Evolutionary conservation across 92 coral and sea anemone genomes (phyloP).

Genomic region (Phenganax stokvisi): DNA sequence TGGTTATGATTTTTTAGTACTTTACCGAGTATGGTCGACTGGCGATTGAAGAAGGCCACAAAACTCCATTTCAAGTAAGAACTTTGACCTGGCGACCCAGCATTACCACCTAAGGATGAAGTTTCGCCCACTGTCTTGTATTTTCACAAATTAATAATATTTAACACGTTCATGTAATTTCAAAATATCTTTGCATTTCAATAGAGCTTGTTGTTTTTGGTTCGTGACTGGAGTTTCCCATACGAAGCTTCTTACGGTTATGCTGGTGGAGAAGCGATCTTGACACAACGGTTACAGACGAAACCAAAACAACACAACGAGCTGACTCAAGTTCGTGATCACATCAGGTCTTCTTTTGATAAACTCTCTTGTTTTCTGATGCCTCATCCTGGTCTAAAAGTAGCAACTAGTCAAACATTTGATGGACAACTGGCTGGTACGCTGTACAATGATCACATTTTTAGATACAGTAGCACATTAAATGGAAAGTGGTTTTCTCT

Average conservation of each 20-base stretch:
- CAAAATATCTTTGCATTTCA: constrained; percentile 19
- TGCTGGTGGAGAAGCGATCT: constrained; percentile 59
- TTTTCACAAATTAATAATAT: not conserved
- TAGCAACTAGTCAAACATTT: constrained; percentile 88
- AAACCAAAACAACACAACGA: constrained; percentile 80
- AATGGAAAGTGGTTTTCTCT: too few species aligned
- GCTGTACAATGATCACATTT: not conserved
- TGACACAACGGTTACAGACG: constrained; percentile 65
- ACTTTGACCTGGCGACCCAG: not conserved
- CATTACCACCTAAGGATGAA: too few species aligned
- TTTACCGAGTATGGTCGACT: constrained; percentile 95
- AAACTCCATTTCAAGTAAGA: constrained; percentile 84
- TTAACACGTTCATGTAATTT: not conserved
- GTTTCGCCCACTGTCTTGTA: too few species aligned
- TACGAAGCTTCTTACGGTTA: constrained; percentile 84
- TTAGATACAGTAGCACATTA: too few species aligned
- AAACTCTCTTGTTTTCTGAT: constrained; percentile 85
- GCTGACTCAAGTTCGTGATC: constrained; percentile 78
- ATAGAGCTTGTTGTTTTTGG: constrained; percentile 73
- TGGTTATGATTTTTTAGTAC: constrained; percentile 45
- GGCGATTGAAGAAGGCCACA: constrained; percentile 85
- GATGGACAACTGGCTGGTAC: constrained; percentile 83
- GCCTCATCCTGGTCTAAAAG: constrained; percentile 99
- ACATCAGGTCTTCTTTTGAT: constrained; percentile 82
- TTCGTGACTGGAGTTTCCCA: constrained; percentile 99